Evolutionary conservation across 2,797 vertebrate species (phyloP), one percentile per base, ranked within the genome.

Genomic region (Phaenicophaeus curvirostris): DNA sequence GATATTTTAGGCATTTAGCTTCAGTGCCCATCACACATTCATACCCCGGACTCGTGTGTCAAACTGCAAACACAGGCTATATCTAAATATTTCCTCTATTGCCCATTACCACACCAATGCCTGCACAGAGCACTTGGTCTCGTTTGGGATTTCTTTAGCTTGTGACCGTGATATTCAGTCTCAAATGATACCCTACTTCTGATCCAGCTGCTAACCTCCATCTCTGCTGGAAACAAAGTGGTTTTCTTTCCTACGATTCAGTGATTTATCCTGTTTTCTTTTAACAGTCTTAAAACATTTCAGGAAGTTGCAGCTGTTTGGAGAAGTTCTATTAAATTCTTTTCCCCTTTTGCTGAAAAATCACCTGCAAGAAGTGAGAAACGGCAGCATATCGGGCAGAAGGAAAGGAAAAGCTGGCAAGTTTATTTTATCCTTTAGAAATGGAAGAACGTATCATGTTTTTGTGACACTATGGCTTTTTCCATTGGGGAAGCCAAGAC

Each of bases 321-420:
- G 51, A 89, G 28, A 80, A 33, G 13, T 35, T 75, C 15, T 48
- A 27, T 42, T 82, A 62, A 61, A 37, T 46, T 67, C 3, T 54
- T 81, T 81, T 54, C 69, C 46, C 33, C 8, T 82, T 66, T 46
- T 74, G n/a, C n/a, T n/a, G 72, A 80, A 89, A 92, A 85, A 63
- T 37, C 28, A 76, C 59, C 82, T 66, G 8, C 31, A 66, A 68
- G 15, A 85, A 76, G 13, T 66, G 25, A 55, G n/a, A 21, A 85
- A 77, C 15, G 14, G 53, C 68, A 91, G 48, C 53, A 11, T 17
- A 55, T 48, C 53, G 24, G 25, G 21, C 41, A 78, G 57, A 84
- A 84, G 5, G 14, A 48, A 79, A 78, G 23, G 65, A 15, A 24
- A 48, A 58, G n/a, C 15, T 23, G 20, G 23, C 23, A 65, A 48